Base-by-base conservation (phyloP, 2,113 vertebrate genomes). In the Hemibagrus wyckioides region DNA sequence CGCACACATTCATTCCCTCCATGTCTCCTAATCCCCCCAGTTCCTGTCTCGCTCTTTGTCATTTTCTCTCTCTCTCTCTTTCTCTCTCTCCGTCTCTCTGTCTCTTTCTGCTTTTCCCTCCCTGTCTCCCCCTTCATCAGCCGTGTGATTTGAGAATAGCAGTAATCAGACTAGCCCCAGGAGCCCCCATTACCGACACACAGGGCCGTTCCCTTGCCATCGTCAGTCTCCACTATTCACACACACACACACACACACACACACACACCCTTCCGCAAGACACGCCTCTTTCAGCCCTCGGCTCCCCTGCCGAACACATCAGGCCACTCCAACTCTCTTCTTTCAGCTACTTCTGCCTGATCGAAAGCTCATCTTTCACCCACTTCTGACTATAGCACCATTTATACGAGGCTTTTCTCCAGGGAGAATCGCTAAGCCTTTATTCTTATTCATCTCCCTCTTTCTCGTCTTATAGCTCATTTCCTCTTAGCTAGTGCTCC, bases 121-220 rank as follows among this genome's bases (percentile, higher is more conserved):
- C 17, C 33, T 71, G 73, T 76, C 50, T 82, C 79, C 86, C 79
- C 80, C 87, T 87, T 65, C 82, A 83, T 87, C 86, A 83, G 81
- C 56, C 28, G 41, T 76, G 87, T 85, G 89, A 90, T 90, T 90
- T 85, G 89, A 90, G 82, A 81, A 88, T 87, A 83, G 86, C 85
- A 87, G 87, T 90, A 88, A 90, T 90, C 89, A 90, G 87, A 63
- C 89, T 85, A 88, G 86, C 89, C 89, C 85, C 87, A 87, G 87
- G 87, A 90, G 87, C 82, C 82, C 81, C 87, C 71, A 87, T 90
- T 88, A 88, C 69, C 56, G 67, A 65, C 89, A 87, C 48, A 84
- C 87, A 85, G 82, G 82, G 85, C 57, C 67, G 87, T 83, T 90
- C 85, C 89, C 80, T 44, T 83, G 86, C 89, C 83, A 87, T 90